phyloP scores from a whole-genome alignment of 2,113 vertebrate genomes.

The Tupaia tana region DNA sequence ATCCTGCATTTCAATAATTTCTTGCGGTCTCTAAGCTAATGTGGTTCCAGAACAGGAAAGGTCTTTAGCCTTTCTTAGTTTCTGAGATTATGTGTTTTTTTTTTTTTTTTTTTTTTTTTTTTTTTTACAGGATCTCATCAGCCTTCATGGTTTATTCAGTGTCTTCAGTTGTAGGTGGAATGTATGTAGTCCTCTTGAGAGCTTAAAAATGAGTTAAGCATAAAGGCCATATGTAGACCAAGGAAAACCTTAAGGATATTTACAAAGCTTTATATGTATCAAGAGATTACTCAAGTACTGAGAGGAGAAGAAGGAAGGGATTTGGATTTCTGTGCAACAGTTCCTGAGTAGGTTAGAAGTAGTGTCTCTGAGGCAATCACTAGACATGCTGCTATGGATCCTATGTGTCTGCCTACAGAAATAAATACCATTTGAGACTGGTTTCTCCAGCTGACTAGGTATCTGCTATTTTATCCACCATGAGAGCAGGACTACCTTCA shows the following conservation, averaged over 20 bases:
- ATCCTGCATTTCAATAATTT: background rate
- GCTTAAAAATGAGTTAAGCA: slow-evolving; percentile 38
- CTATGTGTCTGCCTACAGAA: slow-evolving; percentile 32
- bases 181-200: background rate
- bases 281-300: slow-evolving; percentile 20
- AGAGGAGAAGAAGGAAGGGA: background rate
- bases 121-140: slow-evolving; percentile 30
- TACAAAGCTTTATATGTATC: slow-evolving; percentile 45
- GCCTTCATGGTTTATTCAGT: slow-evolving; percentile 20
- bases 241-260: slow-evolving; percentile 35
- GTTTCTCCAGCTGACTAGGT: background rate
- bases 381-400: background rate
- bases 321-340: slow-evolving; percentile 14
- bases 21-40: slow-evolving; percentile 23
- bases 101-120: slow-evolving; percentile 52
- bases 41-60: background rate
- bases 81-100: slow-evolving; percentile 43
- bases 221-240: background rate
- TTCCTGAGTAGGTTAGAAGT: background rate
- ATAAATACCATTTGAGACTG: slow-evolving; percentile 15
- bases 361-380: background rate
- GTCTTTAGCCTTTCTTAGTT: slow-evolving; percentile 7
- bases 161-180: background rate
- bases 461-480: background rate
- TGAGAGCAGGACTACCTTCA: background rate